phyloP scores from a whole-genome alignment of 2,797 vertebrate species.

The Anolis apletophallus region DNA sequence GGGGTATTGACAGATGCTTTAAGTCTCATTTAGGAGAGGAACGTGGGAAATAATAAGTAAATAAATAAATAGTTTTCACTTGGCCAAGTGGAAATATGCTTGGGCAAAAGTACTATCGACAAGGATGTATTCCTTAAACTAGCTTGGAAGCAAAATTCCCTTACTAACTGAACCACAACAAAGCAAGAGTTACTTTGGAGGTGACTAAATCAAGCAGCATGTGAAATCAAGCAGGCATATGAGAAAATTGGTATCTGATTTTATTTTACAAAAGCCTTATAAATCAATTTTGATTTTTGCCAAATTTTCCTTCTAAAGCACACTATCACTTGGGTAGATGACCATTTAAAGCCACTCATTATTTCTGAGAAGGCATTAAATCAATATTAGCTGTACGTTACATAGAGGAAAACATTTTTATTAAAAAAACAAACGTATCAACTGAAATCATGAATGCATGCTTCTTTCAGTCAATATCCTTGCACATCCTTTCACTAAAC shows the following conservation, averaged over 20 bases:
- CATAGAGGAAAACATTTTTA: background rate
- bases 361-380: slow-evolving; percentile 42
- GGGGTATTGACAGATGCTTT: background rate
- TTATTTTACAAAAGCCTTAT: slow-evolving; percentile 8
- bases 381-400: slow-evolving; percentile 25
- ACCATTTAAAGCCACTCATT: slow-evolving; percentile 10
- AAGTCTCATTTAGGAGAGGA: no score
- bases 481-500: slow-evolving; percentile 23
- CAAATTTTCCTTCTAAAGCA: background rate
- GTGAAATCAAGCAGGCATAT: slow-evolving; percentile 37
- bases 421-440: slow-evolving; percentile 31
- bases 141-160: background rate
- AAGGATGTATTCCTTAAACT: slow-evolving; percentile 27
- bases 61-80: background rate
- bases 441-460: slow-evolving; percentile 49
- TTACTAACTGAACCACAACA: slow-evolving; percentile 11
- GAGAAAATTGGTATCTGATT: slow-evolving; percentile 18
- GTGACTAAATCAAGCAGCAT: background rate
- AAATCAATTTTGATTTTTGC: slow-evolving; percentile 39
- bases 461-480: slow-evolving; percentile 39
- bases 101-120: slow-evolving; percentile 38
- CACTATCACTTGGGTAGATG: background rate
- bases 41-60: no score
- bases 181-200: background rate
- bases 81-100: slow-evolving; percentile 44